phyloP scores from a whole-genome alignment of 2,797 vertebrate genomes.

The Chiroxiphia lanceolata region DNA sequence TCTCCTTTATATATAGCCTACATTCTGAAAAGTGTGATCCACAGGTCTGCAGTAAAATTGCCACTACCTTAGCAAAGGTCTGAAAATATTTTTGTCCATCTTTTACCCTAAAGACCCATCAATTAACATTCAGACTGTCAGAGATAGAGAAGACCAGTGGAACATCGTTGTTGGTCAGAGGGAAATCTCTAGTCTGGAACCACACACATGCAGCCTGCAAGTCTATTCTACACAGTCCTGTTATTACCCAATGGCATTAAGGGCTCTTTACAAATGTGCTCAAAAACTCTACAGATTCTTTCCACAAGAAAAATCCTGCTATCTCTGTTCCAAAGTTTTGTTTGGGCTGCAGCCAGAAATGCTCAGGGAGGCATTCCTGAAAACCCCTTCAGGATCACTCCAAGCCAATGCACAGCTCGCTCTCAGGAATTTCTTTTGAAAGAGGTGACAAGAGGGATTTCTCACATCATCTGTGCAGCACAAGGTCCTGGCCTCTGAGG shows the following conservation, averaged over 20 bases:
- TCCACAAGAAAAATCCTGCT: accelerated
- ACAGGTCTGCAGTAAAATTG: background rate
- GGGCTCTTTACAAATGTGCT: background rate
- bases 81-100: background rate
- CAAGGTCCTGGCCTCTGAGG: background rate
- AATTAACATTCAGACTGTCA: background rate
- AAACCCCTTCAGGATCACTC: background rate
- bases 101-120: background rate
- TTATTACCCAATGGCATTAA: background rate
- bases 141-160: background rate
- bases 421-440: background rate
- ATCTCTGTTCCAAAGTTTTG: background rate
- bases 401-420: background rate
- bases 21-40: background rate
- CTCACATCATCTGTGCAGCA: background rate
- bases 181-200: background rate
- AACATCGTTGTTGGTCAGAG: background rate
- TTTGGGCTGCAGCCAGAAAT: background rate
- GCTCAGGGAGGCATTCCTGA: background rate
- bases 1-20: background rate
- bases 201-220: background rate
- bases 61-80: background rate
- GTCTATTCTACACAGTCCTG: background rate
- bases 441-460: background rate
- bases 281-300: background rate